Evolutionary conservation across 2,797 vertebrate genomes (phyloP).

Genomic region (Tangara arthus): DNA sequence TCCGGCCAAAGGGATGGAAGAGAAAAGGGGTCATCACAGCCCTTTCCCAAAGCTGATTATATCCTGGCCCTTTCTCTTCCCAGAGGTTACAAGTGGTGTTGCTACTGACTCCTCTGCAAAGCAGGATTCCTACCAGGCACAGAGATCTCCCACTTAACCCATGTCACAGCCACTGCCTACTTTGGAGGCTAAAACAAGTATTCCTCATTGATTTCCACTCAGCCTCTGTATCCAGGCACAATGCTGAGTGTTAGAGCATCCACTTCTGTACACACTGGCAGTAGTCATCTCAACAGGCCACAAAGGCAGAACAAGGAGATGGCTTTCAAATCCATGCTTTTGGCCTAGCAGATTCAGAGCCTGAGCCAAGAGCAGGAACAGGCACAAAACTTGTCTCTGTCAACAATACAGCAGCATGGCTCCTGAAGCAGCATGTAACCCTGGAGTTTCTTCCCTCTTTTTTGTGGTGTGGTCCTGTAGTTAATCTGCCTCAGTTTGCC

Average conservation of each 20-base stretch:
- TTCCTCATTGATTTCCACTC: not conserved
- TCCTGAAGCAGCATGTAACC: not conserved
- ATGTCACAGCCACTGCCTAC: not conserved
- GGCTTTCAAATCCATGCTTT: not conserved
- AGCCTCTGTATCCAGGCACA: not conserved
- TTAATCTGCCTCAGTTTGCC: not conserved
- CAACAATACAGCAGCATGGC: not conserved
- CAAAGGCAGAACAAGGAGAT: not conserved
- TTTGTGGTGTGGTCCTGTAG: not conserved
- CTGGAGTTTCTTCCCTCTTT: not conserved
- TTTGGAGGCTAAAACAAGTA: not conserved
- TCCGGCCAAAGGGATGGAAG: not conserved
- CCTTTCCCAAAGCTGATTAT: not conserved
- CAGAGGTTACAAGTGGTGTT: not conserved
- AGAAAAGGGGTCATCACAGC: not conserved
- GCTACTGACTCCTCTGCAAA: not conserved
- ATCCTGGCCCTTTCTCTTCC: not conserved
- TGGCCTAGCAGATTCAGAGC: not conserved
- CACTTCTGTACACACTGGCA: not conserved
- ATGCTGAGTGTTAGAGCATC: not conserved
- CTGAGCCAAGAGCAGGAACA: not conserved
- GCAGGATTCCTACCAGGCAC: not conserved
- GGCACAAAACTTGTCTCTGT: not conserved
- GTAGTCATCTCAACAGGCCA: not conserved
- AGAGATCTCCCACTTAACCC: not conserved